Conservation (phyloP, 2,888 invertebrate genomes). For the Campoplex capitator region DNA sequence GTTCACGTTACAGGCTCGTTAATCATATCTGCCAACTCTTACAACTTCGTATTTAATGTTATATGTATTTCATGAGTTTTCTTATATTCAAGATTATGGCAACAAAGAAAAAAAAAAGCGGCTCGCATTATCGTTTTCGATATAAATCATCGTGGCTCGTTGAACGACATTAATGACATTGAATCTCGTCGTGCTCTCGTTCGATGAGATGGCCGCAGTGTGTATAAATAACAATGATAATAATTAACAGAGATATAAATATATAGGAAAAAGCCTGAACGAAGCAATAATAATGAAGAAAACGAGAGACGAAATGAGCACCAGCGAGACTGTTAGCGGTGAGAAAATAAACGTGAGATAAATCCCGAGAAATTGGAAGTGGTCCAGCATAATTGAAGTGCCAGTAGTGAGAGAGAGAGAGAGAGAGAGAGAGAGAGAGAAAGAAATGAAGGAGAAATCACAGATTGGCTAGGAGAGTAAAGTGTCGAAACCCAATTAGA, state of each 20-base stretch:
- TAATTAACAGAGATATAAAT: not conserved
- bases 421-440: not conserved
- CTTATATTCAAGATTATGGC: slow-evolving; percentile 52
- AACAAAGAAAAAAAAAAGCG: not conserved
- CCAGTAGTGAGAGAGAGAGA: slow-evolving; percentile 49
- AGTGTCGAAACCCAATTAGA: slow-evolving; percentile 67
- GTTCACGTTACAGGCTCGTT: slow-evolving; percentile 51
- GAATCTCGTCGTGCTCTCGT: slow-evolving; percentile 24
- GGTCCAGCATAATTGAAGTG: slow-evolving; percentile 67
- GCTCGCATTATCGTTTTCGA: slow-evolving; percentile 16
- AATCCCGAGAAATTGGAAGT: slow-evolving; percentile 69
- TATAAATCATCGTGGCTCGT: slow-evolving; percentile 68
- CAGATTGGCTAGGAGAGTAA: slow-evolving; percentile 67
- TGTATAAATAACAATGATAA: not conserved
- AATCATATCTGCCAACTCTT: slow-evolving; percentile 45
- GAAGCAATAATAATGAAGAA: slow-evolving; percentile 66
- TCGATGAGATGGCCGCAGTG: not conserved
- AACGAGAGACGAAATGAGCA: slow-evolving; percentile 23
- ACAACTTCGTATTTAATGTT: not conserved
- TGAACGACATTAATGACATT: slow-evolving; percentile 65
- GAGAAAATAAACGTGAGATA: slow-evolving; percentile 54
- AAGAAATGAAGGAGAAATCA: slow-evolving; percentile 62
- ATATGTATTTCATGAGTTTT: not conserved
- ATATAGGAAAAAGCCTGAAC: not conserved
- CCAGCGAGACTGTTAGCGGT: slow-evolving; percentile 23